These are phyloP conservation scores for Alcedo atthis DNA, from an alignment of 2,797 vertebrate species.

Conservation along the genomic window DNA sequence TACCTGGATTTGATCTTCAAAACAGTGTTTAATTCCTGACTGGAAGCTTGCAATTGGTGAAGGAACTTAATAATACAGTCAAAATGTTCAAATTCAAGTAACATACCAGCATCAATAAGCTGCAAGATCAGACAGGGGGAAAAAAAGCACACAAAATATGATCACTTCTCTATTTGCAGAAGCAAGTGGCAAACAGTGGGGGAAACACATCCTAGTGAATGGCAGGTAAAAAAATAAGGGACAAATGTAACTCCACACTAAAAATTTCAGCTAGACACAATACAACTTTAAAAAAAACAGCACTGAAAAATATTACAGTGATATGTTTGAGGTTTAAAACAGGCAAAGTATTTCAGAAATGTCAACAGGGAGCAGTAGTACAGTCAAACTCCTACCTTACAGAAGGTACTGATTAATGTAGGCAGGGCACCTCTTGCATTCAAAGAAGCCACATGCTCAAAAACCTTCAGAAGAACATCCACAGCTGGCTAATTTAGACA, in stretches of 20 bases:
- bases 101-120: conserved; percentile 80
- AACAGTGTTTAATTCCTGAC: conserved; percentile 76
- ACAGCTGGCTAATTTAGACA: conserved; percentile 80
- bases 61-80: conserved; percentile 77
- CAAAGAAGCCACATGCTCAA: conserved; percentile 83
- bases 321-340: background rate
- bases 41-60: conserved; percentile 72
- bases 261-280: background rate
- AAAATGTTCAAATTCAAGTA: conserved; percentile 76
- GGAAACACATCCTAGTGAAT: background rate
- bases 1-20: conserved; percentile 81
- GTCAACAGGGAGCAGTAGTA: background rate
- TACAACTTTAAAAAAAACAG: background rate
- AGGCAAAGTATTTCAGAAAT: background rate
- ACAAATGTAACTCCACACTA: background rate
- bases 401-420: conserved; percentile 81
- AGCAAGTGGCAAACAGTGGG: background rate
- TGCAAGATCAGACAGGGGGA: conserved; percentile 44
- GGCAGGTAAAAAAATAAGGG: background rate
- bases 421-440: conserved; percentile 75
- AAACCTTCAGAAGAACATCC: conserved; percentile 85
- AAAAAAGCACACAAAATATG: background rate
- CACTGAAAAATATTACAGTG: background rate
- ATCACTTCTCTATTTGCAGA: background rate
- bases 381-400: conserved; percentile 82